Percentiles rank a stretch among this genome's conserved stretches.
phyloP scores from a whole-genome alignment of 2,888 invertebrate genomes.

The Helobdella robusta region DNA sequence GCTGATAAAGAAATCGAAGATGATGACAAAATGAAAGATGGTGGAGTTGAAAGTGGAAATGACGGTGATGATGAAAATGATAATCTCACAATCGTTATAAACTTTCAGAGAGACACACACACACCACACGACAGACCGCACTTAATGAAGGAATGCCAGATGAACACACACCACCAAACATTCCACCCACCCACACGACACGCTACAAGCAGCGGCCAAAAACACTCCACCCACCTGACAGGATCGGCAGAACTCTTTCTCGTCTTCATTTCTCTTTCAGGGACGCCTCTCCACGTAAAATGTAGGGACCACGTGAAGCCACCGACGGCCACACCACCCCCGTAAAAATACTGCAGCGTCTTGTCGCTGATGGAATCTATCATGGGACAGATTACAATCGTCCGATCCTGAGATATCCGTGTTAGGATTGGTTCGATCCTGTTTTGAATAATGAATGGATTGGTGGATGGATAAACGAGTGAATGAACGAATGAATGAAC shows the following conservation, averaged over 20 bases:
- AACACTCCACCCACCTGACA: constrained; percentile 45
- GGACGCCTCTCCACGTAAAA: constrained; percentile 66
- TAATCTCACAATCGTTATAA: not conserved
- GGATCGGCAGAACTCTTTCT: constrained; percentile 39
- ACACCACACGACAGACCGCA: not conserved
- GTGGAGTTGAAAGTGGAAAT: not conserved
- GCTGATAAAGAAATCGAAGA: not conserved
- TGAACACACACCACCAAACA: not conserved
- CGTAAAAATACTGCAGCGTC: constrained; percentile 54
- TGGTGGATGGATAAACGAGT: too few species aligned
- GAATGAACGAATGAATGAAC: too few species aligned
- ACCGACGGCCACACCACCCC: constrained; percentile 43
- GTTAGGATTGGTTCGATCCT: constrained; percentile 77
- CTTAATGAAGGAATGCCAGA: not conserved
- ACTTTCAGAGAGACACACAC: not conserved
- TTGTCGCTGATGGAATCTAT: constrained; percentile 84
- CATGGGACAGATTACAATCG: constrained; percentile 78
- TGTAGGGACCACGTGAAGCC: constrained; percentile 61
- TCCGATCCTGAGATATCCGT: constrained; percentile 68
- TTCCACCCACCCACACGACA: not conserved
- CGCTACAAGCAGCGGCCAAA: not conserved
- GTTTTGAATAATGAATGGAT: not conserved
- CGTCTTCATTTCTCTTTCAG: constrained; percentile 40
- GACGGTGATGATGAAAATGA: not conserved
- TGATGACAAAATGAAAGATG: not conserved